phyloP scores from a whole-genome alignment of 1,140 invertebrate genomes.

The Chironomus tepperi region DNA sequence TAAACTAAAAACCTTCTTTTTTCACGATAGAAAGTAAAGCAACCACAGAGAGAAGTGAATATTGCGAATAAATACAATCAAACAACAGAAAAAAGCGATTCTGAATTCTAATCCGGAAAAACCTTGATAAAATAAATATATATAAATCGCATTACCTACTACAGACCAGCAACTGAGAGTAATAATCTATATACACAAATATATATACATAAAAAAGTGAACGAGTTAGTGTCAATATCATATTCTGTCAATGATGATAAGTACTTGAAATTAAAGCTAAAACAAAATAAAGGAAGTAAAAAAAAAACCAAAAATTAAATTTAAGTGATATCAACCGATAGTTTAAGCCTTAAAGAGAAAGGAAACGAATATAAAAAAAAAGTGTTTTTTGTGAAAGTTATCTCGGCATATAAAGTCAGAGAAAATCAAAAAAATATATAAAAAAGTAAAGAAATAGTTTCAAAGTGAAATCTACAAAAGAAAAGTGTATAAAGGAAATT shows the following conservation, averaged over 20 bases:
- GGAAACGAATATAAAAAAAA: background rate
- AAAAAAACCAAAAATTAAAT: background rate
- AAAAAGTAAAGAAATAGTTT: conserved; percentile 10
- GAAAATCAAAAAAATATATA: background rate
- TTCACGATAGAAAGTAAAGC: background rate
- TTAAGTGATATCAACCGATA: background rate
- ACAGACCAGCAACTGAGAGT: too few relatives aligned
- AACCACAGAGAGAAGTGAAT: background rate
- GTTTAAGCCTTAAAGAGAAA: background rate
- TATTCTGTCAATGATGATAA: background rate
- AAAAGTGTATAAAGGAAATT: conserved; percentile 5
- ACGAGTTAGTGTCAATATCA: too few relatives aligned
- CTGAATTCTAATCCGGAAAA: conserved; percentile 23
- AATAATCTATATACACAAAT: too few relatives aligned
- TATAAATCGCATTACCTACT: too few relatives aligned
- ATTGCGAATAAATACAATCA: background rate
- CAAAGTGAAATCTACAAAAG: conserved; percentile 18
- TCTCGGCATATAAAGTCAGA: background rate
- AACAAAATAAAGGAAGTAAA: background rate
- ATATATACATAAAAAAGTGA: too few relatives aligned
- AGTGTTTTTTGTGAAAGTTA: conserved; percentile 15
- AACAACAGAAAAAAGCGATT: background rate
- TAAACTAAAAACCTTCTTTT: conserved; percentile 21
- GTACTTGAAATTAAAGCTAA: background rate
- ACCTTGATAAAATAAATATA: background rate